Conservation (phyloP, 2,797 vertebrate species). For the Rhinoraja longicauda region DNA sequence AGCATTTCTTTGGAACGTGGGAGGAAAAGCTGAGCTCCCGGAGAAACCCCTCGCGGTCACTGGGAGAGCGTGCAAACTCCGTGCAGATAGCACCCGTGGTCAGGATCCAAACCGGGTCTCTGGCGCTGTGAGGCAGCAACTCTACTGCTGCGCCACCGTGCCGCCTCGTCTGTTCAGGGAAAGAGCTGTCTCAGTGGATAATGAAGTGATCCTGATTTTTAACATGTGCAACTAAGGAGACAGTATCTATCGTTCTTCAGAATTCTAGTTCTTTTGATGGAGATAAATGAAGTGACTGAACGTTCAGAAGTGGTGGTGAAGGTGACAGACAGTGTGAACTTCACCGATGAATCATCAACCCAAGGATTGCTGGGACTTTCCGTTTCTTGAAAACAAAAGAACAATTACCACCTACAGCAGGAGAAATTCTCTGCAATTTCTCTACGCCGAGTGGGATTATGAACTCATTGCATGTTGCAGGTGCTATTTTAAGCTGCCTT, state of each 20-base stretch:
- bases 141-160: too few species aligned
- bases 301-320: neutral
- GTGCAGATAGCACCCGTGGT: too few species aligned
- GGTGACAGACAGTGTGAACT: neutral
- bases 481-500: constrained; percentile 8
- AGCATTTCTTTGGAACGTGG: too few species aligned
- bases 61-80: too few species aligned
- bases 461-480: neutral
- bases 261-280: neutral
- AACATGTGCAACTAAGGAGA: neutral
- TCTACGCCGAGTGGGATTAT: neutral
- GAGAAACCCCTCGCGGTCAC: too few species aligned
- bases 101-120: too few species aligned
- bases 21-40: too few species aligned
- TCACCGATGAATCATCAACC: neutral
- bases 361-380: neutral
- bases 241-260: neutral
- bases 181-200: neutral
- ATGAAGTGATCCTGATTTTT: neutral
- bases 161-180: too few species aligned
- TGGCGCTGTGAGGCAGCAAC: too few species aligned
- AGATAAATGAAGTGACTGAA: neutral
- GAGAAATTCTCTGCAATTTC: constrained; percentile 21
- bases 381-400: neutral
- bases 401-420: neutral